A percentile compares a stretch with the other conserved stretches of the same genome.
Evolutionary conservation across 2,797 vertebrate species (phyloP).

Genomic region (Champsocephalus esox): DNA sequence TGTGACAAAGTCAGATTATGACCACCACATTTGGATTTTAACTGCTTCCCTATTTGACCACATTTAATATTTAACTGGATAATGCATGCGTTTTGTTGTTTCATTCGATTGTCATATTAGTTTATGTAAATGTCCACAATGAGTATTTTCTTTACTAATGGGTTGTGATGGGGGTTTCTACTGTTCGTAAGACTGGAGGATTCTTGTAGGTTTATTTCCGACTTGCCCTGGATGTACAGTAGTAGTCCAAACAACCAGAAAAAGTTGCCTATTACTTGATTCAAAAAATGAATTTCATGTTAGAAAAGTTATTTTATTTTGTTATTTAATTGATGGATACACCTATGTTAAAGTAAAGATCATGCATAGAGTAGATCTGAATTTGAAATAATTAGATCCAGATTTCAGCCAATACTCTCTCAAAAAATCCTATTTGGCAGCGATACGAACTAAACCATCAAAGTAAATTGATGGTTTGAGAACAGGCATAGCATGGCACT

Average conservation of each 20-base stretch:
- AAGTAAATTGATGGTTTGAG: slow-evolving; percentile 7
- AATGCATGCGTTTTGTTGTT: slow-evolving; percentile 6
- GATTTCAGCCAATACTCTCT: neutral
- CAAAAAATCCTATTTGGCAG: slow-evolving; percentile 2
- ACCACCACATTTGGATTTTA: slow-evolving; percentile 4
- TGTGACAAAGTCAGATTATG: slow-evolving; percentile 1
- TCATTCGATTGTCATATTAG: slow-evolving; percentile 2
- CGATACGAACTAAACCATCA: neutral
- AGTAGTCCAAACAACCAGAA: neutral
- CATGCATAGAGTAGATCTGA: no score
- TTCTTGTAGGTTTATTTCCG: neutral
- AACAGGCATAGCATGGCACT: neutral
- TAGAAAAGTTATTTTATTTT: neutral
- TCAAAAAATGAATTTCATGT: neutral
- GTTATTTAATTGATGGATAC: neutral
- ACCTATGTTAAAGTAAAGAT: neutral
- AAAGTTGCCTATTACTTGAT: neutral
- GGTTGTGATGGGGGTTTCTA: neutral
- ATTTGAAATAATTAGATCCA: neutral
- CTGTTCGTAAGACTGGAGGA: neutral
- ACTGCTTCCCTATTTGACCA: neutral
- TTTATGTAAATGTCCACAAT: neutral
- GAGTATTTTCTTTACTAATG: neutral
- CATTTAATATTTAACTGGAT: slow-evolving; percentile 1
- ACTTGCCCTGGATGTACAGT: neutral